A percentile compares a stretch with the other conserved stretches of the same genome.
phyloP scores from a whole-genome alignment of 2,797 vertebrate genomes.

The Lacerta bilineata region DNA sequence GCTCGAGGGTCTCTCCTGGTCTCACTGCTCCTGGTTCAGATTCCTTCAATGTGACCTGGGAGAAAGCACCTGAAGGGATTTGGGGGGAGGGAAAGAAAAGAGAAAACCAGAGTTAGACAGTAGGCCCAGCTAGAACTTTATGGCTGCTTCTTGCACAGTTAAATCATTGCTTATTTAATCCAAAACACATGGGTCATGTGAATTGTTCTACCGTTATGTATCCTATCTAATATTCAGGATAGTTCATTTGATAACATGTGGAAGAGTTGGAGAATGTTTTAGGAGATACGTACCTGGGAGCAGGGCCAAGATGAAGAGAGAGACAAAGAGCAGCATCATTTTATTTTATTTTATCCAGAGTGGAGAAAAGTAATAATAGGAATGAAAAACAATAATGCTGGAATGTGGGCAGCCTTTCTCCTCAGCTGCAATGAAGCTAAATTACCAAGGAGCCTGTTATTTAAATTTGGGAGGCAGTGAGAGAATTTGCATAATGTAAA shows the following conservation, averaged over 20 bases:
- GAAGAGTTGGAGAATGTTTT: neutral
- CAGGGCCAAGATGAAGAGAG: neutral
- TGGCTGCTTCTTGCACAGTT: too few species aligned
- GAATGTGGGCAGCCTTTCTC: neutral
- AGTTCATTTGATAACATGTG: neutral
- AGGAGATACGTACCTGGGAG: neutral
- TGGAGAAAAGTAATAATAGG: too few species aligned
- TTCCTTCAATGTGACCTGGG: conserved; percentile 9
- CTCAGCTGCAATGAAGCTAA: neutral
- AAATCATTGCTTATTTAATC: neutral
- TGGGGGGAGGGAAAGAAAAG: neutral
- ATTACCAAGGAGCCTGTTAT: neutral
- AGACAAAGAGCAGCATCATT: neutral
- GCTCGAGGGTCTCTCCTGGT: conserved; percentile 3
- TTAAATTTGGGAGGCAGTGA: neutral
- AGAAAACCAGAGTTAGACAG: neutral
- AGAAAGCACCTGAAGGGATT: neutral
- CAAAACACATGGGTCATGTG: neutral
- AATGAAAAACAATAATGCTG: neutral
- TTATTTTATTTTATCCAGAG: neutral
- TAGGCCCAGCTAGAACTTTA: too few species aligned
- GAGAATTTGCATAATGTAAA: neutral
- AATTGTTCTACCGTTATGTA: too few species aligned
- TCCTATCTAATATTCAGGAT: too few species aligned
- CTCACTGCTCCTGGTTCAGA: conserved; percentile 15